Evolutionary conservation across 2,113 vertebrate genomes (phyloP), one percentile per base, ranked within the genome.

Genomic region (Sclerurus mexicanus): DNA sequence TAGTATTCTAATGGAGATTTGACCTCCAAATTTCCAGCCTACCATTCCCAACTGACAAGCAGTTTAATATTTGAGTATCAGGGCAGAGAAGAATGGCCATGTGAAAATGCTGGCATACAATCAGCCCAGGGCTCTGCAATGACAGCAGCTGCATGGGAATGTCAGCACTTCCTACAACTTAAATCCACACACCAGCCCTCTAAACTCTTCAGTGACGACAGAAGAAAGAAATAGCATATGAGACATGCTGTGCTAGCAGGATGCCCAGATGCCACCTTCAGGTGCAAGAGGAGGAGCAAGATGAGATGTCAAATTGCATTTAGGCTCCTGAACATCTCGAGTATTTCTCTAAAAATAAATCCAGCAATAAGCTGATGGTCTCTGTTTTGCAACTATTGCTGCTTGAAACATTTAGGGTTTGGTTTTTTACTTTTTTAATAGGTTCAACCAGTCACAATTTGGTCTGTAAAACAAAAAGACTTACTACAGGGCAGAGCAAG

Each of bases 111-210:
- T 96, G 94, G 91, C 94, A 81, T 4, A 72, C 15, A 73, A 21
- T 47, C 82, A 94, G 64, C 52, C 18, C 69, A 68, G 46, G 47
- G 68, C 49, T 73, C 56, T 71, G 88, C 90, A 94, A 15, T 50
- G 68, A 84, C 93, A 96, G 87, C 91, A 97, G 96, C 93, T 95
- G 89, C 92, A 93, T 2, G 40, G 86, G 83, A 94, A 94, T 73
- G 79, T 95, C 91, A 93, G 92, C 88, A 85, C 85, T 96, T 96
- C 88, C 94, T 96, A 93, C 94, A 93, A 56, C 91, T 90, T 96
- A 93, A 97, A 94, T 93, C 94, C 93, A 87, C 44, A 66, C 60
- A 78, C 20, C 89, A 96, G 88, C 79, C 93, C 90, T 73, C 87
- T 46, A 20, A 95, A 90, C 87, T 67, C 92, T 33, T 71, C 59